These are phyloP conservation scores for Tholera decimalis DNA, from an alignment of 2,888 invertebrate genomes.

Conservation along the genomic window DNA sequence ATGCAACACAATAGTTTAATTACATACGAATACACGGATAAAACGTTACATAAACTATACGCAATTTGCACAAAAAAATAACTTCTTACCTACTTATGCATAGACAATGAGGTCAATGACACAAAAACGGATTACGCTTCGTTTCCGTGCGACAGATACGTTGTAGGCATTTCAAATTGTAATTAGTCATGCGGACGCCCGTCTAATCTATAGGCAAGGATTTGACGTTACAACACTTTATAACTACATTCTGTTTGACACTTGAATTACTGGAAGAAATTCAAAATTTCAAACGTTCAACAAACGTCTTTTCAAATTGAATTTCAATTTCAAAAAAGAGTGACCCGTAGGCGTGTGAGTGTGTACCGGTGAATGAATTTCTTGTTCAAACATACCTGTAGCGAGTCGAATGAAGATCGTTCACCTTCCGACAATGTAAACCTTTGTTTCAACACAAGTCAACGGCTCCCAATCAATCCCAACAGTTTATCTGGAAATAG, in stretches of 20 bases:
- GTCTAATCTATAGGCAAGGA: slow-evolving; percentile 70
- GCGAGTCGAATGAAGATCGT: slow-evolving; percentile 85
- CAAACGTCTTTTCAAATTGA: slow-evolving; percentile 30
- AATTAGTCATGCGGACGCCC: slow-evolving; percentile 79
- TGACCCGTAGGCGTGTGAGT: slow-evolving; percentile 67
- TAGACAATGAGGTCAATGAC: slow-evolving; percentile 85
- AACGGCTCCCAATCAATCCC: slow-evolving; percentile 88
- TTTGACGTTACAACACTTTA: slow-evolving; percentile 66
- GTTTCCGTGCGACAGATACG: slow-evolving; percentile 78
- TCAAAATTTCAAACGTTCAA: slow-evolving; percentile 43
- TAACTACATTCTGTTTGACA: slow-evolving; percentile 45
- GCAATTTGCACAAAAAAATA: slow-evolving; percentile 81
- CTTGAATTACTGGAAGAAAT: slow-evolving; percentile 8
- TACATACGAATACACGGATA: slow-evolving; percentile 77
- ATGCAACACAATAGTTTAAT: slow-evolving; percentile 84
- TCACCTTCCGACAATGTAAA: slow-evolving; percentile 88
- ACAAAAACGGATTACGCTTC: slow-evolving; percentile 83
- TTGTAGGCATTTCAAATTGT: slow-evolving; percentile 80
- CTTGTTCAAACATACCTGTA: slow-evolving; percentile 86
- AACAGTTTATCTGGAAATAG: slow-evolving; percentile 90
- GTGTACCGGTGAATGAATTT: slow-evolving; percentile 70
- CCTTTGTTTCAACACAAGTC: slow-evolving; percentile 89
- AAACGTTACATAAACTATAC: slow-evolving; percentile 79
- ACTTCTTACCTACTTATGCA: slow-evolving; percentile 77
- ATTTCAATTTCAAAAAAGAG: slow-evolving; percentile 68